phyloP scores from a whole-genome alignment of 2,888 invertebrate species.

The Dromius quadrimaculatus region DNA sequence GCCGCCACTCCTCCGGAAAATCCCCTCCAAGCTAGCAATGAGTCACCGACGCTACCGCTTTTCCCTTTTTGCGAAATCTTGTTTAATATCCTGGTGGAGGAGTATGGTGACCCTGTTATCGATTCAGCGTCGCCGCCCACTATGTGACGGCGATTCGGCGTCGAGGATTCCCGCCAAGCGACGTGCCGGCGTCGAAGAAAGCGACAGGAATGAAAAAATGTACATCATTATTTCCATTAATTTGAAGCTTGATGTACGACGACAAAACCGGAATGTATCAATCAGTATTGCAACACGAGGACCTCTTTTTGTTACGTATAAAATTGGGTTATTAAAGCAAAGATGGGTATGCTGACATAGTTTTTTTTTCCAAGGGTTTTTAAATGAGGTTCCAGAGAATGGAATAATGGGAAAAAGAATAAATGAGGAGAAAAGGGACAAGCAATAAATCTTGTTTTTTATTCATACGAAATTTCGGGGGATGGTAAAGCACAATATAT shows the following conservation, averaged over 20 bases:
- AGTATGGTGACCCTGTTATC: conserved; percentile 58
- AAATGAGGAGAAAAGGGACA: background rate
- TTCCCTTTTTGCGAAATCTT: background rate
- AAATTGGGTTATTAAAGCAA: conserved; percentile 2
- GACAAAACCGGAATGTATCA: too few relatives aligned
- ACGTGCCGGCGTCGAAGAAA: background rate
- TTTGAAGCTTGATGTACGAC: too few relatives aligned
- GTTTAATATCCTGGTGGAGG: conserved; percentile 22
- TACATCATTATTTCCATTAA: too few relatives aligned
- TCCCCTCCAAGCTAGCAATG: background rate
- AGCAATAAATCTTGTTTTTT: background rate
- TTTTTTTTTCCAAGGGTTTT: conserved; percentile 7
- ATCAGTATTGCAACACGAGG: too few relatives aligned
- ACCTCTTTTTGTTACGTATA: too few relatives aligned
- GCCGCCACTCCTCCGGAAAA: background rate
- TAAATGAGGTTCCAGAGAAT: background rate
- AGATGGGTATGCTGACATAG: background rate
- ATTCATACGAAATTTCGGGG: too few relatives aligned
- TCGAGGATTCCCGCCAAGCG: background rate
- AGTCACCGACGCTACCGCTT: conserved; percentile 25
- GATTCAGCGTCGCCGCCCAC: conserved; percentile 52
- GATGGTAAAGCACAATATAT: background rate
- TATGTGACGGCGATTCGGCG: background rate
- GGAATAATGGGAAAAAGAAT: background rate
- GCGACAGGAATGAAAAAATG: background rate